Base-by-base conservation (phyloP, 1,140 invertebrate genomes). In the Metopolophium dirhodum region DNA sequence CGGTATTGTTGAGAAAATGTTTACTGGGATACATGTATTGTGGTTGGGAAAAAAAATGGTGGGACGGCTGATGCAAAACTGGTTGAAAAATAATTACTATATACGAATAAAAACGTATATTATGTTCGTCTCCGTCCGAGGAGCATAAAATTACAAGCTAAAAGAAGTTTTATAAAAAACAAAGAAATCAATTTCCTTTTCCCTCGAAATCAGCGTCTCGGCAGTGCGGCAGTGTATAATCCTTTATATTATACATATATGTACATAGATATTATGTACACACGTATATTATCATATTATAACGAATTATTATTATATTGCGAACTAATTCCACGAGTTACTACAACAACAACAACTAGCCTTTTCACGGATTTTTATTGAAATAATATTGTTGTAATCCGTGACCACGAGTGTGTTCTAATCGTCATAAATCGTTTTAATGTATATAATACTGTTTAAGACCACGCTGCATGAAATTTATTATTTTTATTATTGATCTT, bases 61-160 rank as follows among this genome's bases (percentile, higher is more conserved):
- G 87, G 87, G 87, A 89, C 45, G 85, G 85, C 41, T 45, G 85
- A 86, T 89, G 87, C 87, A 54, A 89, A 89, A 89, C 87, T 89
- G 49, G 87, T 89, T 54, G n/a, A 35, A 37, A 88, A 51, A 88
- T 88, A 89, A 54, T 35, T 54, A 35, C 86, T 35, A 89, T 35
- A 2, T 86, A 86, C 85, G 47, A 51, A 89, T 35, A 54, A 54
- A 89, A 89, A 89, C n/a, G 87, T 45, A 85, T 85, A 37, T 85
- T 41, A 23, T n/a, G 26, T 47, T 30, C 4, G 45, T 7, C 61
- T 77, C 6, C 14, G 61, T 30, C 20, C 49, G 47, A 37, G 49
- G 2, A 88, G 87, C 37, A 89, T 89, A 89, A 51, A 89, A 89
- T 89, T 89, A 89, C 26, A 47, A 89, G 20, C 23, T 89, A 87